Conservation (phyloP, 1,140 invertebrate species). For the Drosophila micromelanica region DNA sequence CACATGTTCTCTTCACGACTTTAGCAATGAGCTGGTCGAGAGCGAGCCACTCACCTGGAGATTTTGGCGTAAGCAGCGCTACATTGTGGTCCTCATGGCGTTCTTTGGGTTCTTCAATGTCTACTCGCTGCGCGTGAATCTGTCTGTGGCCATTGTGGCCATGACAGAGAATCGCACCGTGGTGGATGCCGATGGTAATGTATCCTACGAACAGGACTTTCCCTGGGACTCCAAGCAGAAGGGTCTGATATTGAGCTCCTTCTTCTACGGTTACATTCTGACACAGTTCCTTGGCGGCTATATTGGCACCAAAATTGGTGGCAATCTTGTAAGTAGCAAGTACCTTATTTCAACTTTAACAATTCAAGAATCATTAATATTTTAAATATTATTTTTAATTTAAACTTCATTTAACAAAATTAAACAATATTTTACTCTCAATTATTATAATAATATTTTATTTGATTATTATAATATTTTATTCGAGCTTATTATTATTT, state of each 20-base stretch:
- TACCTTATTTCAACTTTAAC: slow-evolving; percentile 86
- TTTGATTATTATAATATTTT: too few species aligned
- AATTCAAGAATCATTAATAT: background rate
- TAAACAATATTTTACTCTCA: too few species aligned
- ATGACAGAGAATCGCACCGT: slow-evolving; percentile 90
- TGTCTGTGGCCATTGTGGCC: slow-evolving; percentile 95
- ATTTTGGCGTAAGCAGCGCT: slow-evolving; percentile 89
- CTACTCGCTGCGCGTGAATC: slow-evolving; percentile 93
- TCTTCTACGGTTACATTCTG: slow-evolving; percentile 93
- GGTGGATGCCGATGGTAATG: slow-evolving; percentile 86
- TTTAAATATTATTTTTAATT: too few species aligned
- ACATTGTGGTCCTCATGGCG: slow-evolving; percentile 90
- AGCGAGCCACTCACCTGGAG: slow-evolving; percentile 86
- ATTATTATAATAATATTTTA: too few species aligned
- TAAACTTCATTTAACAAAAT: too few species aligned
- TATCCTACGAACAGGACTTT: slow-evolving; percentile 88
- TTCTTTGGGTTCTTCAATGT: slow-evolving; percentile 95
- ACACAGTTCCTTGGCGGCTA: slow-evolving; percentile 91
- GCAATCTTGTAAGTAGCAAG: slow-evolving; percentile 87
- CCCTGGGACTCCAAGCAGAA: slow-evolving; percentile 91
- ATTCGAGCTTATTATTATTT: too few species aligned
- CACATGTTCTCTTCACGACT: slow-evolving; percentile 53
- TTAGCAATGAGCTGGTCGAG: slow-evolving; percentile 86
- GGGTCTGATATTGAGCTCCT: slow-evolving; percentile 93
- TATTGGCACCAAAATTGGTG: slow-evolving; percentile 89